Evolutionary conservation across 2,888 invertebrate species (phyloP).

Genomic region (Cremastinae sp.): DNA sequence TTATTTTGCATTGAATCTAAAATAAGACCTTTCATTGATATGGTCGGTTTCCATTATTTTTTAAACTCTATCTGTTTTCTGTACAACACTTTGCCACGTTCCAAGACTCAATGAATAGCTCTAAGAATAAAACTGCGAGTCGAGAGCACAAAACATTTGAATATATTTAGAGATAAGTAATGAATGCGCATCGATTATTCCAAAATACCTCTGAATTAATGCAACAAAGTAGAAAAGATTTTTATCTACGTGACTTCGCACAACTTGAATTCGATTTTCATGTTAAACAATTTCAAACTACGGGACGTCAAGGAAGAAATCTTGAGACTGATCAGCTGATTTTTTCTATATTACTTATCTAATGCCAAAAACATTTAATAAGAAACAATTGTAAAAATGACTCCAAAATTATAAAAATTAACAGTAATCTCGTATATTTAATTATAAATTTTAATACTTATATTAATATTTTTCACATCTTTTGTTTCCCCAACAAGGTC

Average conservation of each 20-base stretch:
- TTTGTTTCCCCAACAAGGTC: constrained; percentile 2
- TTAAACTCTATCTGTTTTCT: no score
- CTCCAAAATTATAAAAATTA: no score
- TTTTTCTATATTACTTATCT: no score
- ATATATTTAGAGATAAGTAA: background rate
- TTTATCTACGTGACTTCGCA: background rate
- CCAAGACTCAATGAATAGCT: background rate
- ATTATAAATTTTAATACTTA: no score
- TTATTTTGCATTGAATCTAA: background rate
- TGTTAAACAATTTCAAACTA: background rate
- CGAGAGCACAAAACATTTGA: background rate
- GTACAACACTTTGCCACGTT: no score
- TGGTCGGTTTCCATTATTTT: no score
- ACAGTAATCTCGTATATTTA: no score
- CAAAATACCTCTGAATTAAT: background rate
- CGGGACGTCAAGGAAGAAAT: constrained; percentile 3
- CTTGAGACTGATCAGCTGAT: background rate
- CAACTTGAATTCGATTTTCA: background rate
- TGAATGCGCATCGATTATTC: constrained; percentile 3
- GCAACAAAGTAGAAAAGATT: background rate
- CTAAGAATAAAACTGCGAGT: background rate
- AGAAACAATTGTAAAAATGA: no score
- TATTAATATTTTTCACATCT: no score
- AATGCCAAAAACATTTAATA: no score
- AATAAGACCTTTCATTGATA: no score